These are phyloP conservation scores for Chionis minor DNA, from an alignment of 2,113 vertebrate species.

Conservation along the genomic window DNA sequence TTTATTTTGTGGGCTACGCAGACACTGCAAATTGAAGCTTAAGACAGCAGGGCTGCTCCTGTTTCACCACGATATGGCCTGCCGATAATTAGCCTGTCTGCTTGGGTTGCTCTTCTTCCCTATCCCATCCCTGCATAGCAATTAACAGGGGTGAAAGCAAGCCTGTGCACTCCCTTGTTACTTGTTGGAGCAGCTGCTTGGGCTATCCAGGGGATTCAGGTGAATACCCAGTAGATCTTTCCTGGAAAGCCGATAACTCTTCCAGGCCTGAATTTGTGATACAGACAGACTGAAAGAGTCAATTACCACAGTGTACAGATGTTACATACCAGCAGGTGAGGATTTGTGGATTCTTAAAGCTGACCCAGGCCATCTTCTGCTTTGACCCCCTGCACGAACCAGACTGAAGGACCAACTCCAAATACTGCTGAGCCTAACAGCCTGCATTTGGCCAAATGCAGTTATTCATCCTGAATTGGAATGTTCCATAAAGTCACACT, in stretches of 20 bases:
- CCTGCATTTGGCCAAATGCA: not conserved
- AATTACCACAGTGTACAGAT: not conserved
- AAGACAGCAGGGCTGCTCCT: not conserved
- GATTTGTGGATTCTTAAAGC: not conserved
- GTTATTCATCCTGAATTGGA: not conserved
- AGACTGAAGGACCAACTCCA: not conserved
- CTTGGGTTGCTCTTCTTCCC: not conserved
- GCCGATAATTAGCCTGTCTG: slow-evolving; percentile 1
- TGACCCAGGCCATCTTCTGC: not conserved
- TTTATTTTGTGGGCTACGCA: not conserved
- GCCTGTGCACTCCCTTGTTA: not conserved
- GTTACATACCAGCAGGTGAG: not conserved
- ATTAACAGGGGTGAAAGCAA: not conserved
- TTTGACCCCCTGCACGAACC: not conserved
- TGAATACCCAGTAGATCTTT: not conserved
- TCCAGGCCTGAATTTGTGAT: not conserved
- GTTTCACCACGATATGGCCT: not conserved
- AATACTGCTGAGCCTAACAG: not conserved
- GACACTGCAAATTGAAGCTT: not conserved
- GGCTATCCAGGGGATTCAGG: not conserved
- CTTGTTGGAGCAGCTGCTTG: not conserved
- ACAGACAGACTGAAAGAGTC: not conserved
- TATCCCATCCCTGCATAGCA: not conserved
- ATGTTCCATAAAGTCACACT: not conserved
- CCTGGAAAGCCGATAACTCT: not conserved